A percentile compares a stretch with the other conserved stretches of the same genome.
phyloP scores from a whole-genome alignment of 2,113 vertebrate species.

The Anguilla rostrata region DNA sequence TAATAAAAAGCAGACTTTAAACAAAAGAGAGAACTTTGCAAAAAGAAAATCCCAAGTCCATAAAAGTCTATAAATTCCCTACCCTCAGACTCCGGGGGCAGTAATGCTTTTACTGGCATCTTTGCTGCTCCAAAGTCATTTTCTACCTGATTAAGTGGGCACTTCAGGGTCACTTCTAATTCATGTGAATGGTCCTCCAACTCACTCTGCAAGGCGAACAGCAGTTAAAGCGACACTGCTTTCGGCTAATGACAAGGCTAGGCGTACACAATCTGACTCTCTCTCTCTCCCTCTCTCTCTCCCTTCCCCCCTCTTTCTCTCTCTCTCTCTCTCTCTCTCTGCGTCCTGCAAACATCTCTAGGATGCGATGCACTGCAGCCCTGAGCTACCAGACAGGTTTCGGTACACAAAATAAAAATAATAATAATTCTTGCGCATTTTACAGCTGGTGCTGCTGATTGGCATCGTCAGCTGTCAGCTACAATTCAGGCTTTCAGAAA shows the following conservation, averaged over 20 bases:
- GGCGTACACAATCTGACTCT: neutral
- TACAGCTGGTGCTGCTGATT: neutral
- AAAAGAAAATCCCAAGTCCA: neutral
- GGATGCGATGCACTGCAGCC: neutral
- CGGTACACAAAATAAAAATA: neutral
- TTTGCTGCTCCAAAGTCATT: conserved; percentile 48
- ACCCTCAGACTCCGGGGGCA: neutral
- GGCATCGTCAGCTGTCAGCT: too few relatives aligned
- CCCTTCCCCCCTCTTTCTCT: too few relatives aligned
- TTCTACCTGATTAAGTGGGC: conserved; percentile 62
- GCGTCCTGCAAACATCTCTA: neutral
- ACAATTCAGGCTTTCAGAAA: conserved; percentile 5
- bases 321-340: neutral
- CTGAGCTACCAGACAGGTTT: neutral
- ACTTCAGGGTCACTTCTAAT: conserved; percentile 69
- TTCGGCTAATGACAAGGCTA: conserved; percentile 1
- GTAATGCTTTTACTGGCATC: conserved; percentile 7
- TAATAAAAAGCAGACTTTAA: conserved; percentile 7
- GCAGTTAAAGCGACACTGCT: conserved; percentile 11
- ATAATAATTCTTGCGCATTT: neutral
- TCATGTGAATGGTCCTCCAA: conserved; percentile 68
- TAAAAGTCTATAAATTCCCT: neutral
- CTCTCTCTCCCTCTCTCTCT: neutral
- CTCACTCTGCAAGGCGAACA: conserved; percentile 1
- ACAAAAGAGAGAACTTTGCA: neutral